Evolutionary conservation across 1,140 invertebrate genomes (phyloP), one percentile per base, ranked within the genome.

Genomic region (Plectus sambesii): DNA sequence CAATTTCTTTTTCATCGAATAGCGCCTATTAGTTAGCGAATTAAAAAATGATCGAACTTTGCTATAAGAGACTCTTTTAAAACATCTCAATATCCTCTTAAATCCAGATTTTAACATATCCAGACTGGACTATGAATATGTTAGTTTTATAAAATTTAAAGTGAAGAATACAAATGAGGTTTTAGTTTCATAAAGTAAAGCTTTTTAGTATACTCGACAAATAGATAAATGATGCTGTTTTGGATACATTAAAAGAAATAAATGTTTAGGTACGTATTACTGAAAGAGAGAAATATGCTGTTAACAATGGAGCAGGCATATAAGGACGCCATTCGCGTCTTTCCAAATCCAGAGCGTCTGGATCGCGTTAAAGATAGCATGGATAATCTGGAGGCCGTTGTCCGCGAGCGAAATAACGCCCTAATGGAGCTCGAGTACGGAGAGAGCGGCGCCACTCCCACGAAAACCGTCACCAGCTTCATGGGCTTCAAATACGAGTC

Each of bases 221-320:
- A 1, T 19, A 19, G 23, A 20, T 22, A 42, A 39, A 29, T 19
- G 29, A 53, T 43, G 29, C 26, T 52, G 54, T 41, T 26, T 26
- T 30, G 23, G 23, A 29, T 58, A 56, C 42, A 3, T 26, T n/a
- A n/a, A n/a, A n/a, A n/a, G n/a, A n/a, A n/a, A n/a, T n/a, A n/a
- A n/a, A n/a, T 43, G 55, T 63, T 44, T 57, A 85, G 83, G 83
- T 86, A 81, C 75, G 77, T 98, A 22, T 73, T 98, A 45, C 71
- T 96, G 20, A 99, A 97, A 74, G 93, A 98, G 74, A 74, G 80
- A 47, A 99, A 99, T 69, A 93, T 96, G 88, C 73, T 99, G 4
- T 69, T 90, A 39, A 97, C 93, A 15, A 93, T 97, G 90, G 82
- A 94, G 73, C 76, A 85, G 49, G 82, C 82, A 63, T 82, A 78